Evolutionary conservation across 64 coral and sea anemone species (phyloP), one percentile per base, ranked within the genome.

Genomic region (Platygyra sinensis): DNA sequence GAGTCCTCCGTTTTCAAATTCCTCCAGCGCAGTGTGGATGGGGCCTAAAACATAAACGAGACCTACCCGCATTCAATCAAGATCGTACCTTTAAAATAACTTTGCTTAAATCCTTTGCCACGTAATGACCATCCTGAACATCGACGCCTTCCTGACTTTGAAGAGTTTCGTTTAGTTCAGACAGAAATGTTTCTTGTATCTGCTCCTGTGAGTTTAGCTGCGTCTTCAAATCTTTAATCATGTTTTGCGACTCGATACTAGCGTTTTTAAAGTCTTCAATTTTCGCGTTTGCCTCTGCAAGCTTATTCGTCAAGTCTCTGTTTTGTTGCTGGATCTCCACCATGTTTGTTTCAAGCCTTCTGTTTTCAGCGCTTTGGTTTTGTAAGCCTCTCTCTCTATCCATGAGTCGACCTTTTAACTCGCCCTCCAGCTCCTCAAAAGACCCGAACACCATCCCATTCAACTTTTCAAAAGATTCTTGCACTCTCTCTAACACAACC

Each of bases 401-500:
- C 62, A 96, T 39, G n/a, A 96, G 64, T 36, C 88, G 86, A 82
- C 64, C 46, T 80, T 96, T 96, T 27, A 96, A 76, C 20, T 96
- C 88, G 9, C 67, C n/a, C 51, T 96, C 95, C 20, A 96, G 33
- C 31, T 96, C 95, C 32, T 96, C 95, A 73, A 94, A 96, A 17
- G 95, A 93, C 50, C 95, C 91, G 24, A 96, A 96, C 3, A 96
- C 95, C 94, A 92, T 92, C 18, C 94, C 95, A 52, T 93, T 96
- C 20, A 96, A 60, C 65, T 94, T 96, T 88, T 96, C 95, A 81
- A 91, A 96, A 10, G 95, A 96, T 52, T 93, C 95, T 78, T 96
- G 95, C 29, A 96, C 90, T 59, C 83, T 90, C 72, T 88, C 83
- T 72, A 96, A 73, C 18, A 79, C 92, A 5, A 93, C 88, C 46